Evolutionary conservation across 2,797 vertebrate species (phyloP).

Genomic region (Clarias pachynema): DNA sequence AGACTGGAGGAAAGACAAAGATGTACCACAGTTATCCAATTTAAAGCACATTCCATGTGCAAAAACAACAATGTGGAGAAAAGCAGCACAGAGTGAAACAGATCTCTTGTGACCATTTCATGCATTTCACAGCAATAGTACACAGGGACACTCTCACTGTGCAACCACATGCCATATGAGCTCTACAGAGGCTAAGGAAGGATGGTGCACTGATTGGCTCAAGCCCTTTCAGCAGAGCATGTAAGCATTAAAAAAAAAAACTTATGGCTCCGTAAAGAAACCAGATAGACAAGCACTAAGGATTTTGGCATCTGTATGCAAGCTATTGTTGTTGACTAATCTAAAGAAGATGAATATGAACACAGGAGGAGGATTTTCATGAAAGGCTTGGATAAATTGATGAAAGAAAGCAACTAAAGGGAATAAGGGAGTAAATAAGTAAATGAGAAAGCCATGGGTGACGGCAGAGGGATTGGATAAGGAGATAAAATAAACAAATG

Average conservation of each 20-base stretch:
- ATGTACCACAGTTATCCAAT: conserved; percentile 32
- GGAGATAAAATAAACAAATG: background rate
- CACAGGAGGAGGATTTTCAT: conserved; percentile 7
- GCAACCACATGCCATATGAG: conserved; percentile 35
- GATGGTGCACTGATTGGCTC: conserved; percentile 42
- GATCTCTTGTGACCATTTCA: conserved; percentile 28
- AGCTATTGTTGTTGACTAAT: conserved; percentile 3
- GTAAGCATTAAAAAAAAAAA: background rate
- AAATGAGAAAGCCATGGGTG: background rate
- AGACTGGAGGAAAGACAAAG: conserved; percentile 15
- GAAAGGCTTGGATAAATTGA: conserved; percentile 1
- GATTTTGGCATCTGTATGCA: background rate
- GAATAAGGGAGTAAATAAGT: background rate
- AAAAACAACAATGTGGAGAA: conserved; percentile 24
- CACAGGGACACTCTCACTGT: conserved; percentile 23
- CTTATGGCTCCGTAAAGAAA: conserved; percentile 23
- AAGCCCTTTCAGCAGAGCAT: conserved; percentile 23
- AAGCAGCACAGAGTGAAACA: background rate
- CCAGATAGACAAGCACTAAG: background rate
- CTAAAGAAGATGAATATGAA: conserved; percentile 10
- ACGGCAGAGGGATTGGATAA: background rate
- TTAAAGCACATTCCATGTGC: conserved; percentile 52
- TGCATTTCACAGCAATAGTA: conserved; percentile 34
- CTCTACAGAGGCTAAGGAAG: conserved; percentile 41
- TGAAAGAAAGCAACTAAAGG: background rate